A percentile compares a stretch with the other conserved stretches of the same genome.
phyloP scores from a whole-genome alignment of 2,888 invertebrate genomes.

The Atethmia centrago region DNA sequence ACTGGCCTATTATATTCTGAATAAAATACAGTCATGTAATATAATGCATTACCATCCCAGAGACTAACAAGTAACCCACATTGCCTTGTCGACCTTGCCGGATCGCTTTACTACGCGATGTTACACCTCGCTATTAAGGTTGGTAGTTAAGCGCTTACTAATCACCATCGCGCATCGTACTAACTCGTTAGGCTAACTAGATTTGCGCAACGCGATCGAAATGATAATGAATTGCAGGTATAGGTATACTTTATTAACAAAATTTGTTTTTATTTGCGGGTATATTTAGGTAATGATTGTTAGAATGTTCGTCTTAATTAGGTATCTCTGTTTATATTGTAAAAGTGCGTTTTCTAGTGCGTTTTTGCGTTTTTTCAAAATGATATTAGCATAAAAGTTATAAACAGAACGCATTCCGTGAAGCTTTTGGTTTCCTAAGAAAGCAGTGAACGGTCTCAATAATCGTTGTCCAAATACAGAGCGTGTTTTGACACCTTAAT shows the following conservation, averaged over 20 bases:
- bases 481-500: too few species aligned
- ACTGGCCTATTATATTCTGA: too few species aligned
- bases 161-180: conserved; percentile 49
- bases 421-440: too few species aligned
- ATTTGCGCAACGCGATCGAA: conserved; percentile 53
- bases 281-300: background rate
- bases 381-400: too few species aligned
- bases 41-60: background rate
- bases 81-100: conserved; percentile 8
- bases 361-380: too few species aligned
- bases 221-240: conserved; percentile 34
- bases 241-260: background rate
- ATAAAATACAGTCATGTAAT: background rate
- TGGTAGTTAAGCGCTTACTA: conserved; percentile 35
- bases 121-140: conserved; percentile 23
- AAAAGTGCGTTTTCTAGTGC: too few species aligned
- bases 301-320: too few species aligned
- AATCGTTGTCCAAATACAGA: too few species aligned
- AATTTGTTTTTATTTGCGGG: background rate
- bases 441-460: too few species aligned
- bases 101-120: conserved; percentile 4
- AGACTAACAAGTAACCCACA: conserved; percentile 18
- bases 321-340: too few species aligned
- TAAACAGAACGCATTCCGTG: too few species aligned
- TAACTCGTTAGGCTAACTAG: conserved; percentile 50